Base-by-base conservation (phyloP, 2,797 vertebrate species). In the Arctocebus calabarensis region DNA sequence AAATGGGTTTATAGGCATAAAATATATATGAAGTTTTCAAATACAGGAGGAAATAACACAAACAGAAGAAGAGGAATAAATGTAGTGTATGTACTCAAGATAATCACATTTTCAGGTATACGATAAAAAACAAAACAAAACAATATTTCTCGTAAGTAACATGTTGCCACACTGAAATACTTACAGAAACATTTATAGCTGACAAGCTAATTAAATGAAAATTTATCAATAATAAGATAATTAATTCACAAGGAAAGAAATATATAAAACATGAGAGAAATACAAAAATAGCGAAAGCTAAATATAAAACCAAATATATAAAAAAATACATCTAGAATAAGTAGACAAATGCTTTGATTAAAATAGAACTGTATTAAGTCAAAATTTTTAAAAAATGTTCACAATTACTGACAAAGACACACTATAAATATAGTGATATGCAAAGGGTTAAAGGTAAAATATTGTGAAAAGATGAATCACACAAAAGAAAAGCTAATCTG, bases 151-250 rank as follows among this genome's bases (percentile, higher is more conserved):
- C 78, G 7, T 57, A 64, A 87, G 19, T 93, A 32, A 79, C 5
- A 12, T 45, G 88, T 48, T 87, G 0, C 66, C 89, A 78, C 81
- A 90, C 11, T 71, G n/a, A 79, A 85, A 71, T 89, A 52, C 45
- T 89, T n/a, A 7, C 75, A 7, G 75, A 55, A 79, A 64, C 32
- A 85, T 77, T 9, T 73, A 77, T 74, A 83, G 27, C 22, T 59
- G 74, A 7, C 1, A 90, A 90, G 2, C 2, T 77, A 94, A 84
- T 92, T 84, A 64, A 84, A 92, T 74, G 40, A 75, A 88, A 91
- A 91, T 61, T 9, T 16, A 91, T 86, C 27, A 79, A 37, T 74
- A 78, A 73, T 82, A 13, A 64, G 83, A 85, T 84, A 37, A 77
- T n/a, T 84, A 45, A 82, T 62, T 82, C 22, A 29, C 23, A 83